These are phyloP conservation scores for Loxodonta africana DNA, from an alignment of 2,113 vertebrate species.

Conservation along the genomic window DNA sequence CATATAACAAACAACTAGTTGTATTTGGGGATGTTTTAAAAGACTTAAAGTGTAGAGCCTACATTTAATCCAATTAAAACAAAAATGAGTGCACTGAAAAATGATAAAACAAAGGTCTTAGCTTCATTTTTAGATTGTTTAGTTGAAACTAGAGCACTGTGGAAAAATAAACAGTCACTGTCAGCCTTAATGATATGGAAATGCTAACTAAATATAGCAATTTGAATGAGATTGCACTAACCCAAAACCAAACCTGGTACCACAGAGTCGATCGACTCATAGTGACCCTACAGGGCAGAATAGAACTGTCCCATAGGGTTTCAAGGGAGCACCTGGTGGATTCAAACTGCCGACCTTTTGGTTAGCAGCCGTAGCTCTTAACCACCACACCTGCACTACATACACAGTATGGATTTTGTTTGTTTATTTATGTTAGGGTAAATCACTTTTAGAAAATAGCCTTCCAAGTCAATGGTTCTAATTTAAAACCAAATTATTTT, in stretches of 20 bases:
- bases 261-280: no score
- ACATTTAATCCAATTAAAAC: slow-evolving; percentile 80
- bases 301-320: no score
- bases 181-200: slow-evolving; percentile 53
- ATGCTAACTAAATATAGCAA: slow-evolving; percentile 47
- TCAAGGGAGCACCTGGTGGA: no score
- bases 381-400: slow-evolving; percentile 29
- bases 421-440: slow-evolving; percentile 68
- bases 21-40: neutral
- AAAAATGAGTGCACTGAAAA: slow-evolving; percentile 79
- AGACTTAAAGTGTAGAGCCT: slow-evolving; percentile 68
- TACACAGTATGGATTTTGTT: slow-evolving; percentile 67
- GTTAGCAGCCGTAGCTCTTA: no score
- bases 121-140: slow-evolving; percentile 80
- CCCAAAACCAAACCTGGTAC: no score
- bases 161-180: slow-evolving; percentile 64
- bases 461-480: slow-evolving; percentile 58
- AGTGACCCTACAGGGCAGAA: no score
- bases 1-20: slow-evolving; percentile 77
- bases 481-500: slow-evolving; percentile 80
- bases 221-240: slow-evolving; percentile 71
- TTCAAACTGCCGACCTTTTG: no score
- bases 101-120: slow-evolving; percentile 41
- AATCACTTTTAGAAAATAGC: slow-evolving; percentile 74
- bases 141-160: slow-evolving; percentile 60